A percentile compares a stretch with the other conserved stretches of the same genome.
Evolutionary conservation across 2,888 invertebrate genomes (phyloP).

Genomic region (Hirtodrosophila alboralis): DNA sequence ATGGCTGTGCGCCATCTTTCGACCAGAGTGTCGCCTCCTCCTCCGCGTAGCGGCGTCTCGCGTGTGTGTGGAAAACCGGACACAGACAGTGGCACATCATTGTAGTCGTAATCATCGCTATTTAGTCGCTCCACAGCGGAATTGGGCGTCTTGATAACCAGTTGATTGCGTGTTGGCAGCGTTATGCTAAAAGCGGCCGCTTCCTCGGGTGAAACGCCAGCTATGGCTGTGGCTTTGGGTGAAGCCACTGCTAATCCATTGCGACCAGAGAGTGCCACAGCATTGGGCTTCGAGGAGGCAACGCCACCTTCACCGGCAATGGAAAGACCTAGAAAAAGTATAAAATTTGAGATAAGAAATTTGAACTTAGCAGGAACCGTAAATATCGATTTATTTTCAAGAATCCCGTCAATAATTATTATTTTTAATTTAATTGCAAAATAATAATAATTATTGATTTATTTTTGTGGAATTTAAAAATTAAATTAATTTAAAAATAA

Average conservation of each 20-base stretch:
- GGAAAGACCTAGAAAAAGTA: constrained; percentile 86
- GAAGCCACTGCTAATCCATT: constrained; percentile 89
- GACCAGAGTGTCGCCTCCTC: constrained; percentile 59
- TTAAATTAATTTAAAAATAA: too few species aligned
- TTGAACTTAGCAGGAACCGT: too few species aligned
- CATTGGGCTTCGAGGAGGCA: constrained; percentile 89
- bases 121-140: constrained; percentile 41
- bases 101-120: constrained; percentile 75
- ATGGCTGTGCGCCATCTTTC: constrained; percentile 76
- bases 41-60: constrained; percentile 45
- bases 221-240: constrained; percentile 90
- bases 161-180: constrained; percentile 79
- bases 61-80: constrained; percentile 57
- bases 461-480: too few species aligned
- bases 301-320: constrained; percentile 88
- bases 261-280: constrained; percentile 89
- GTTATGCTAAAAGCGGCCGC: constrained; percentile 82
- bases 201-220: constrained; percentile 86
- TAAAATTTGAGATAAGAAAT: too few species aligned
- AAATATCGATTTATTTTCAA: too few species aligned
- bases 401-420: too few species aligned
- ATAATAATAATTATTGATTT: too few species aligned
- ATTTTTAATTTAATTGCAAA: too few species aligned
- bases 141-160: constrained; percentile 75
- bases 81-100: constrained; percentile 45